Evolutionary conservation across 2,113 vertebrate genomes (phyloP).

Genomic region (Nanorana parkeri): DNA sequence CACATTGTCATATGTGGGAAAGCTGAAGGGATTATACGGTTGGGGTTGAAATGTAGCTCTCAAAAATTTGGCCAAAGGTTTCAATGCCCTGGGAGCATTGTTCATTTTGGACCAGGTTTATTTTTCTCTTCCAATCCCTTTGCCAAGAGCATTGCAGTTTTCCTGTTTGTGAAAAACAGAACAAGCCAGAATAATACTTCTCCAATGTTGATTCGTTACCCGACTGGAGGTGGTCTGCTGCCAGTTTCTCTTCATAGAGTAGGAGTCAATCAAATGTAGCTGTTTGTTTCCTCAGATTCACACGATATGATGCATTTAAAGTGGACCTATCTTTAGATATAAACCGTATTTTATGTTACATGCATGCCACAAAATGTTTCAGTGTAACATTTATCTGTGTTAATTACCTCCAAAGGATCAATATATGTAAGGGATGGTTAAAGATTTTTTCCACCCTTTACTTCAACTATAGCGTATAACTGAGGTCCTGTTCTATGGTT

Average conservation of each 20-base stretch:
- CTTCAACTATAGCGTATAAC: too few species aligned
- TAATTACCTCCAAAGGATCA: too few species aligned
- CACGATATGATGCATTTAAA: neutral
- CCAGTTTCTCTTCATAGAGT: constrained; percentile 20
- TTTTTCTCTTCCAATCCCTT: constrained; percentile 42
- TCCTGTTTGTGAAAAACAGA: constrained; percentile 50
- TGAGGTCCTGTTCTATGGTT: too few species aligned
- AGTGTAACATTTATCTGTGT: too few species aligned
- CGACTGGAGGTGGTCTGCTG: neutral
- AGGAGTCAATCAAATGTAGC: constrained; percentile 21
- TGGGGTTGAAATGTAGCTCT: neutral
- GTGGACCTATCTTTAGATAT: too few species aligned
- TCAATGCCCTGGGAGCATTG: constrained; percentile 1
- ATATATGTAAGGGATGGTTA: too few species aligned
- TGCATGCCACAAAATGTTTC: too few species aligned
- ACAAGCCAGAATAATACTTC: constrained; percentile 30
- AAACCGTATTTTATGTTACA: too few species aligned
- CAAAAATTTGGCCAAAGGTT: neutral
- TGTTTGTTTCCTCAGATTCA: neutral
- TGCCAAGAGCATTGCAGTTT: constrained; percentile 34
- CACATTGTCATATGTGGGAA: neutral
- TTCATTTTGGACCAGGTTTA: constrained; percentile 27
- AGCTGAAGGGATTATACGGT: neutral
- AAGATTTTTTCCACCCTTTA: too few species aligned
- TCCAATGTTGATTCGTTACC: constrained; percentile 8